phyloP scores from a whole-genome alignment of 2,888 invertebrate species.

The Agrochola circellaris region DNA sequence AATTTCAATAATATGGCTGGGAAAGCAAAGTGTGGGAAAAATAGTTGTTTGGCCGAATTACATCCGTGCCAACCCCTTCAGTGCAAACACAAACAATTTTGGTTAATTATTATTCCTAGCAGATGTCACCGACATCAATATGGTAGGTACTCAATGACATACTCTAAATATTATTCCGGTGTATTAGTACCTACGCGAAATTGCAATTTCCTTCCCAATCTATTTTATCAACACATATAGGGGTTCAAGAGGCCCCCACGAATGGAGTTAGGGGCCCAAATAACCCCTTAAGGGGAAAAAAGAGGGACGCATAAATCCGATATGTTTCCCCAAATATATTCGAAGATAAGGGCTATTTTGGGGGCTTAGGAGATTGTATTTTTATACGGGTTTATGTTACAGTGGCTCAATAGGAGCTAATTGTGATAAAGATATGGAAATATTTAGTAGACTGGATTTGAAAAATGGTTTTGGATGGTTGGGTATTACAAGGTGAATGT shows the following conservation, averaged over 20 bases:
- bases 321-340: slow-evolving; percentile 56
- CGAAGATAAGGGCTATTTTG: slow-evolving; percentile 58
- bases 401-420: slow-evolving; percentile 41
- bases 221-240: slow-evolving; percentile 46
- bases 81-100: no score
- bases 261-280: slow-evolving; percentile 45
- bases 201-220: slow-evolving; percentile 58
- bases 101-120: slow-evolving; percentile 2
- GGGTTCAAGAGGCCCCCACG: slow-evolving; percentile 36
- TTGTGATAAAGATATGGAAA: slow-evolving; percentile 20
- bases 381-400: slow-evolving; percentile 45
- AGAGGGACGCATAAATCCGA: slow-evolving; percentile 52
- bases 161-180: slow-evolving; percentile 24
- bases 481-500: background rate
- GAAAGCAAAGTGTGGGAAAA: no score
- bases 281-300: slow-evolving; percentile 58
- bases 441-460: background rate
- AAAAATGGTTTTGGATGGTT: background rate
- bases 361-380: slow-evolving; percentile 44
- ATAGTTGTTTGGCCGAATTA: no score
- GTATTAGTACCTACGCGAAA: slow-evolving; percentile 33
- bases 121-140: slow-evolving; percentile 9
- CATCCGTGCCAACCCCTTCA: no score
- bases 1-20: no score
- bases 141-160: background rate